These are phyloP conservation scores for Aleadryas rufinucha DNA, from an alignment of 2,113 vertebrate genomes.

Conservation along the genomic window DNA sequence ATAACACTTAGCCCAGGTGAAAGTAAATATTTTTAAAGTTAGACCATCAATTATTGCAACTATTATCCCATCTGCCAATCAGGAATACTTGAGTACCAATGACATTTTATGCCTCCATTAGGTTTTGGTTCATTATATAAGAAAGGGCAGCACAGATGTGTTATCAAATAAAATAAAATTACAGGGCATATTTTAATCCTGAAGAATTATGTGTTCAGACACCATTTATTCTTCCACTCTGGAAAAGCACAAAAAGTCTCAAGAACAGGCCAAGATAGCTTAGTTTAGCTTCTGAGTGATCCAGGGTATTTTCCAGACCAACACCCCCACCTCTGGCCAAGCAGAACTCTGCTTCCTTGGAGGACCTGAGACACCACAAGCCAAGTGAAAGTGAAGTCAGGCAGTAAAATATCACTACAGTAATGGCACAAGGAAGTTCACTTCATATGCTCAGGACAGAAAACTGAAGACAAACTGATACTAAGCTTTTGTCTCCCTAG, in stretches of 20 bases:
- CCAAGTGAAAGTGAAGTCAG: neutral
- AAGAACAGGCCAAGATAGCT: neutral
- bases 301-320: neutral
- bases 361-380: neutral
- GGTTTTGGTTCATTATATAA: neutral
- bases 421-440: neutral
- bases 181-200: neutral
- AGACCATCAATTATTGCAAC: neutral
- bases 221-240: neutral
- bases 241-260: neutral
- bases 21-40: neutral
- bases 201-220: neutral
- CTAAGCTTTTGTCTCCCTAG: neutral
- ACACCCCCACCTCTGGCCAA: neutral
- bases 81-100: neutral
- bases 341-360: neutral
- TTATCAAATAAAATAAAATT: neutral
- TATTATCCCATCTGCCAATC: neutral
- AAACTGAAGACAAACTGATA: neutral
- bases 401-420: neutral
- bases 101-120: neutral
- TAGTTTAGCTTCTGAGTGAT: neutral
- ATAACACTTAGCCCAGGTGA: neutral
- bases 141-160: neutral
- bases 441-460: neutral